Conservation (phyloP, 92 coral and sea anemone genomes). For the Umimayanthus chanpuru region DNA sequence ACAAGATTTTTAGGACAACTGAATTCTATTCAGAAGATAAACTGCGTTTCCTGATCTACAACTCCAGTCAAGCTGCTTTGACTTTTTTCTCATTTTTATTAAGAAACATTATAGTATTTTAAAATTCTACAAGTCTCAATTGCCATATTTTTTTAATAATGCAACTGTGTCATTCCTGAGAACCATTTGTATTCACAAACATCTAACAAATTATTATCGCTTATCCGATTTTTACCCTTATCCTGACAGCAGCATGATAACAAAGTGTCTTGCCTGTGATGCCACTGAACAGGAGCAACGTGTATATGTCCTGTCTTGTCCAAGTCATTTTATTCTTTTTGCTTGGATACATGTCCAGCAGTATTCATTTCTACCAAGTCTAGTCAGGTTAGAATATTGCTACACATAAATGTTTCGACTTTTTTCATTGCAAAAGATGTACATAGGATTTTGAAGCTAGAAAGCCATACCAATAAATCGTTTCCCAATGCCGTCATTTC, state of each 20-base stretch:
- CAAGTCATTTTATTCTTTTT: slow-evolving; percentile 7
- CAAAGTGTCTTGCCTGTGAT: slow-evolving; percentile 15
- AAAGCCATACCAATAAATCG: slow-evolving; percentile 12
- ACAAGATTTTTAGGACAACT: not conserved
- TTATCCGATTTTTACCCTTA: slow-evolving; percentile 25
- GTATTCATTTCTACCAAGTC: not conserved
- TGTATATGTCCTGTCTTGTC: slow-evolving; percentile 4
- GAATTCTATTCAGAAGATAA: slow-evolving; percentile 25
- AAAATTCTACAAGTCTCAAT: not conserved
- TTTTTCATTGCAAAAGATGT: slow-evolving; percentile 30
- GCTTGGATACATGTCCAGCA: slow-evolving; percentile 11
- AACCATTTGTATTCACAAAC: slow-evolving; percentile 14
- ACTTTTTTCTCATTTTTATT: slow-evolving; percentile 31
- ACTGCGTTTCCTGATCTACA: slow-evolving; percentile 37
- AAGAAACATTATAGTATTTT: slow-evolving; percentile 7
- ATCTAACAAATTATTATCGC: slow-evolving; percentile 1
- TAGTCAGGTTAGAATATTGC: not conserved
- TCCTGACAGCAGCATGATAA: slow-evolving; percentile 24
- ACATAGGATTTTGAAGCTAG: not conserved
- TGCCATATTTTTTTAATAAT: slow-evolving; percentile 8
- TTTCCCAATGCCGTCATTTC: too few relatives aligned
- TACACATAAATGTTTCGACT: slow-evolving; percentile 9
- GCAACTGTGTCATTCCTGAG: slow-evolving; percentile 1
- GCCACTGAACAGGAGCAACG: slow-evolving; percentile 1
- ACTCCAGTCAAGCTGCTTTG: slow-evolving; percentile 24